A percentile compares a stretch with the other conserved stretches of the same genome.
Conservation (phyloP, 2,113 vertebrate genomes). For the Mystacornis crossleyi region DNA sequence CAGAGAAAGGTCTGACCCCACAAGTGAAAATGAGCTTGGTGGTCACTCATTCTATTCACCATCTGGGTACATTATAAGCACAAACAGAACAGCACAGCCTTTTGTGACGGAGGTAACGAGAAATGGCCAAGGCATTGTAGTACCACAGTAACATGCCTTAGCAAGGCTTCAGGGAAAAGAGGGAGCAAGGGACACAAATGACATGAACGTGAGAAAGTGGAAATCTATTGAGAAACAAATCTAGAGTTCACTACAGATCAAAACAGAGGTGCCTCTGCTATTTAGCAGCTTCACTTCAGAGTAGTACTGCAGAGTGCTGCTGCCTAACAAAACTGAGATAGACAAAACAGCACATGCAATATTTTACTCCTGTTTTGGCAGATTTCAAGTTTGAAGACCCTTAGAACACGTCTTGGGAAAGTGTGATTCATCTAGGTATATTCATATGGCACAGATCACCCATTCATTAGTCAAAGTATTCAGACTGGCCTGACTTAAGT, state of each 20-base stretch:
- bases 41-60: slow-evolving; percentile 48
- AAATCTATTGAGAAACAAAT: background rate
- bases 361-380: background rate
- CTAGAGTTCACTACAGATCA: background rate
- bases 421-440: background rate
- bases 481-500: background rate
- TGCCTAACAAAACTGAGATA: background rate
- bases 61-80: slow-evolving; percentile 53
- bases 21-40: slow-evolving; percentile 71
- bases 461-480: background rate
- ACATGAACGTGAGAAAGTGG: background rate
- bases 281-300: background rate
- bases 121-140: background rate
- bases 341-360: background rate
- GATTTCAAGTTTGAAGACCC: background rate
- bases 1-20: slow-evolving; percentile 72
- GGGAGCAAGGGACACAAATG: background rate
- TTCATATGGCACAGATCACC: background rate
- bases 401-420: background rate
- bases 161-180: background rate
- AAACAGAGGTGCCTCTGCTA: background rate
- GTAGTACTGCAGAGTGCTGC: background rate
- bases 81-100: slow-evolving; percentile 32
- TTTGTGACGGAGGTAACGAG: background rate
- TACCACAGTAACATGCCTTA: background rate